Evolutionary conservation across 2,797 vertebrate species (phyloP), one percentile per base, ranked within the genome.

Genomic region (Menidia menidia): DNA sequence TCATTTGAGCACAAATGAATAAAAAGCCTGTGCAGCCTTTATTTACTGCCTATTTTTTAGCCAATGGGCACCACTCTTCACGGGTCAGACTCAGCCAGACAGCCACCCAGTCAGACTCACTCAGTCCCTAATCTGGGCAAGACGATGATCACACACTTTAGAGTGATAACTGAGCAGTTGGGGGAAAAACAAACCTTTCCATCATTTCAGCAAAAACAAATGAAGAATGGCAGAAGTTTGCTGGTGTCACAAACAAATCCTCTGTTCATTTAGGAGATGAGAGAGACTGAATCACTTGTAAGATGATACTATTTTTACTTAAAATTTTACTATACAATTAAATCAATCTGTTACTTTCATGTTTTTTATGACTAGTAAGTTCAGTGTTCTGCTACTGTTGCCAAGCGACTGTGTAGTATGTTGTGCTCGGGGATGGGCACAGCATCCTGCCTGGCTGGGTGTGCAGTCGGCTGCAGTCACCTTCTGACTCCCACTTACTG

Each of bases 41-140:
- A 8, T 35, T 73, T 42, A 47, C 31, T 45, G 19, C 47, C 2
- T 30, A 64, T 64, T 15, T 47, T 68, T 55, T 41, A 64, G 71
- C 65, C 47, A 72, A 53, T 62, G 51, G 62, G 53, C 44, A 59
- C 25, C 43, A 80, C 53, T 31, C 30, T 9, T 5, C 19, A 30
- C 14, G 30, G 13, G 71, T 80, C 61, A 74, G 42, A 53, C 52
- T 70, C 69, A 69, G 68, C 61, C 77, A 81, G 53, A 68, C 67
- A 81, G 31, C 73, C 59, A 71, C 60, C 66, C 71, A 74, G 69
- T 71, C 63, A 68, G 64, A 83, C 19, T 52, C 69, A 82, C 43
- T 62, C 65, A 61, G 65, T 51, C 44, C 68, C 72, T 16, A 42
- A 87, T 75, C 79, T 69, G 74, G 81, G 79, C 75, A 86, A 83